phyloP scores from a whole-genome alignment of 1,140 invertebrate genomes.

The Bombyx mandarina region DNA sequence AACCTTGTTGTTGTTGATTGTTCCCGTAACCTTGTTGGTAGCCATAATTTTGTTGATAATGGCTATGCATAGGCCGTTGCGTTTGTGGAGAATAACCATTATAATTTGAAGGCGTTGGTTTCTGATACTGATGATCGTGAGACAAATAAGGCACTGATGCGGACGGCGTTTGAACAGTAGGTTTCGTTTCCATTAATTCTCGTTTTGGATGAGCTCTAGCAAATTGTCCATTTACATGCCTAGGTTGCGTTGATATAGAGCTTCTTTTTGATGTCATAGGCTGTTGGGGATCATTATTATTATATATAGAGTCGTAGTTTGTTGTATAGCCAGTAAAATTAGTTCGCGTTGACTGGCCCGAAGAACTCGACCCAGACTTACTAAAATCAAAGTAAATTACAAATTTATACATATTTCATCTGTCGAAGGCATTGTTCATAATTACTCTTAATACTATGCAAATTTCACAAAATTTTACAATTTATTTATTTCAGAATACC shows the following conservation, averaged over 20 bases:
- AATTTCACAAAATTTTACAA: not conserved
- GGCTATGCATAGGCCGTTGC: conserved; percentile 33
- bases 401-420: not conserved
- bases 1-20: conserved; percentile 42
- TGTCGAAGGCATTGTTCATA: too few species aligned
- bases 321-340: conserved; percentile 65
- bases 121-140: conserved; percentile 67
- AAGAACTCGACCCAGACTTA: conserved; percentile 69
- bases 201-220: conserved; percentile 43
- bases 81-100: conserved; percentile 55
- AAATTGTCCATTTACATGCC: conserved; percentile 50
- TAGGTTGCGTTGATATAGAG: conserved; percentile 42
- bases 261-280: conserved; percentile 47
- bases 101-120: conserved; percentile 41
- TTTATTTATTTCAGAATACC: conserved; percentile 26
- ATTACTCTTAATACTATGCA: not conserved
- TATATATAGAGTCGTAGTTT: conserved; percentile 59
- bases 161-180: conserved; percentile 23
- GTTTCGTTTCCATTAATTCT: conserved; percentile 35
- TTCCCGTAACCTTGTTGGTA: conserved; percentile 50
- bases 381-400: conserved; percentile 33
- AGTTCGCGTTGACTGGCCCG: conserved; percentile 63
- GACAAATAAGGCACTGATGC: conserved; percentile 47
- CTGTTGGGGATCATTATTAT: conserved; percentile 51
- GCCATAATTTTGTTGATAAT: conserved; percentile 53